These are phyloP conservation scores for Acanthochromis polyacanthus DNA, from an alignment of 2,113 vertebrate species.

Conservation along the genomic window DNA sequence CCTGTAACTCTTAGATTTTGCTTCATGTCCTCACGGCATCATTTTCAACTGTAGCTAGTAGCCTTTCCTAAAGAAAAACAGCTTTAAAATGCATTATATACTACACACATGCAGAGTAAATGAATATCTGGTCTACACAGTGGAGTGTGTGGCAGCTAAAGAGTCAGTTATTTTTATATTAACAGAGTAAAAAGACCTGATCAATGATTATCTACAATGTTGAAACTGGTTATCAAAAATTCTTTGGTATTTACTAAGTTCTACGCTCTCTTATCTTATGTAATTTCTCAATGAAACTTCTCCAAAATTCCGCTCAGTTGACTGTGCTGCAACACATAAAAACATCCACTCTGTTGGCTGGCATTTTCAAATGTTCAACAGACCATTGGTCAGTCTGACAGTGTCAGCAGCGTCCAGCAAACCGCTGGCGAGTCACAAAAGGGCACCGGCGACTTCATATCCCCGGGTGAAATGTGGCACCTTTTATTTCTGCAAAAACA, in stretches of 20 bases:
- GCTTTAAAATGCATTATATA: background rate
- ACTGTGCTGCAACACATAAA: constrained; percentile 2
- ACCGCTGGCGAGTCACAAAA: constrained; percentile 54
- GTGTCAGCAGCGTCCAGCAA: constrained; percentile 43
- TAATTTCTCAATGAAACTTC: background rate
- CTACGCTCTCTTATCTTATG: background rate
- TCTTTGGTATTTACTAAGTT: background rate
- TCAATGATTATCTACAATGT: constrained; percentile 3
- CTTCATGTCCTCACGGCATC: too few relatives aligned
- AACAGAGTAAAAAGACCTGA: background rate
- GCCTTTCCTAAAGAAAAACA: background rate
- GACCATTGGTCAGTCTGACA: constrained; percentile 47
- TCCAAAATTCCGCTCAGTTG: background rate
- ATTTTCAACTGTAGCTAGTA: too few relatives aligned
- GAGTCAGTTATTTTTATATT: background rate
- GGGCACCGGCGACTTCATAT: constrained; percentile 33
- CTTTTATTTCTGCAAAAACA: constrained; percentile 45
- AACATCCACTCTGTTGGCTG: constrained; percentile 17
- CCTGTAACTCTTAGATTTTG: too few relatives aligned
- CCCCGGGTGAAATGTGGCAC: constrained; percentile 39
- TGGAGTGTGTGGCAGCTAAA: background rate
- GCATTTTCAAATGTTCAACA: constrained; percentile 48
- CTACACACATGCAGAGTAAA: background rate
- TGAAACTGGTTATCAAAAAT: background rate
- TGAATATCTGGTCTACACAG: background rate